A percentile compares a stretch with the other conserved stretches of the same genome.
Evolutionary conservation across 2,888 invertebrate species (phyloP).

Genomic region (Agrochola macilenta): DNA sequence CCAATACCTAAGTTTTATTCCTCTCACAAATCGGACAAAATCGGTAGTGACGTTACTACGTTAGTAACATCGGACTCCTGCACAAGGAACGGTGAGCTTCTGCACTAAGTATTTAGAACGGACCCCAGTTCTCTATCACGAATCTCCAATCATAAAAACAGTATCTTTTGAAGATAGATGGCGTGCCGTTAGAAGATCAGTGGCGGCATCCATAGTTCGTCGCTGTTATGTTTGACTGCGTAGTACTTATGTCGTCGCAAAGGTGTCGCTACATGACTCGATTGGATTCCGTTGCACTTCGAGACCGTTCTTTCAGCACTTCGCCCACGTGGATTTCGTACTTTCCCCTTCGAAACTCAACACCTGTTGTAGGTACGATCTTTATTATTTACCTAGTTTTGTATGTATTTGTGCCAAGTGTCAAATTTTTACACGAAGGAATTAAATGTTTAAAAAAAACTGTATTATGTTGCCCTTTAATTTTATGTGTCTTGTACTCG

Average conservation of each 20-base stretch:
- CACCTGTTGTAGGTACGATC: too few relatives aligned
- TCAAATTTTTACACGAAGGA: too few relatives aligned
- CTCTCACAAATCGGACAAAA: not conserved
- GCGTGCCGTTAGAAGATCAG: not conserved
- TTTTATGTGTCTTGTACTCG: too few relatives aligned
- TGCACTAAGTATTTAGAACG: not conserved
- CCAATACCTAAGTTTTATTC: not conserved
- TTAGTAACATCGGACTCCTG: not conserved
- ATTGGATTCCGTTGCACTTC: not conserved
- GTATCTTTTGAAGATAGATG: conserved; percentile 3
- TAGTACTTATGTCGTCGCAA: not conserved
- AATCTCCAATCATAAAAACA: not conserved
- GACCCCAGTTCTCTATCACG: not conserved
- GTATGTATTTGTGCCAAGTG: too few relatives aligned
- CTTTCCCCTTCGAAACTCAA: too few relatives aligned
- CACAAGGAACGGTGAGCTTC: too few relatives aligned
- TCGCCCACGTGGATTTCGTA: too few relatives aligned
- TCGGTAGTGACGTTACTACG: not conserved
- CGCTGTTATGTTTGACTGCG: not conserved
- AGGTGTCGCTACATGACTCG: conserved; percentile 8
- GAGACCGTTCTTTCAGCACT: not conserved
- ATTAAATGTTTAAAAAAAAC: too few relatives aligned
- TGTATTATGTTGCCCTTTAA: too few relatives aligned
- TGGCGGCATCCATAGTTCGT: not conserved
- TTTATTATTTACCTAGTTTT: too few relatives aligned